phyloP scores from a whole-genome alignment of 2,888 invertebrate species.

The Cantharis flavilabris region DNA sequence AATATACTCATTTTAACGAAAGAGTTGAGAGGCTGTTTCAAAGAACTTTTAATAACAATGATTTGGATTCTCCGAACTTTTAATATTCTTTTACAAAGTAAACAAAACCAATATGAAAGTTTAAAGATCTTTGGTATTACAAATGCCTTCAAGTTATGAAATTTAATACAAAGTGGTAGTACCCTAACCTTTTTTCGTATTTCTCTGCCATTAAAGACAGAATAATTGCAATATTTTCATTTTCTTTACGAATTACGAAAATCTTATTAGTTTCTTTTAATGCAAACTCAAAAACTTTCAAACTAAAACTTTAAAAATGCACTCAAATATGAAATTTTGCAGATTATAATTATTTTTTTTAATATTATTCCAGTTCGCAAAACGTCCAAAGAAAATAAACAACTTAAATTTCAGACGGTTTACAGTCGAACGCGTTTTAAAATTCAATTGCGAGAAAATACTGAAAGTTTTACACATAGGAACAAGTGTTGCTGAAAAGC shows the following conservation, averaged over 20 bases:
- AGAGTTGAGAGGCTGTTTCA: neutral
- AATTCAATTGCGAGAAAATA: neutral
- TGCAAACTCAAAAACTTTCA: neutral
- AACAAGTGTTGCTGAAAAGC: neutral
- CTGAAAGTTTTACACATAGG: neutral
- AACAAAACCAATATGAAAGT: neutral
- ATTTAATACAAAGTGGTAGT: neutral
- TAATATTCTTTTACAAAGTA: neutral
- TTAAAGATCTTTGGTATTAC: neutral
- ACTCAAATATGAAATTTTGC: neutral
- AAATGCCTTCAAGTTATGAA: neutral
- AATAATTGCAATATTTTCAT: neutral
- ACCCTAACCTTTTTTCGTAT: neutral
- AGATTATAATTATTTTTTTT: neutral
- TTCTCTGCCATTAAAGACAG: neutral
- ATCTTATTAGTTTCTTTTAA: neutral
- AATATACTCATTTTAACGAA: neutral
- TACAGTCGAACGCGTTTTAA: neutral
- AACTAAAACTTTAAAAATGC: neutral
- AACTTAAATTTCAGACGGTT: neutral
- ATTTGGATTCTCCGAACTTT: neutral
- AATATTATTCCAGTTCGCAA: neutral
- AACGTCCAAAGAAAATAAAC: neutral
- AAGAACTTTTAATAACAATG: neutral
- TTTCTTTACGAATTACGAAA: neutral